phyloP scores from a whole-genome alignment of 2,797 vertebrate species.

The Anniella stebbinsi region DNA sequence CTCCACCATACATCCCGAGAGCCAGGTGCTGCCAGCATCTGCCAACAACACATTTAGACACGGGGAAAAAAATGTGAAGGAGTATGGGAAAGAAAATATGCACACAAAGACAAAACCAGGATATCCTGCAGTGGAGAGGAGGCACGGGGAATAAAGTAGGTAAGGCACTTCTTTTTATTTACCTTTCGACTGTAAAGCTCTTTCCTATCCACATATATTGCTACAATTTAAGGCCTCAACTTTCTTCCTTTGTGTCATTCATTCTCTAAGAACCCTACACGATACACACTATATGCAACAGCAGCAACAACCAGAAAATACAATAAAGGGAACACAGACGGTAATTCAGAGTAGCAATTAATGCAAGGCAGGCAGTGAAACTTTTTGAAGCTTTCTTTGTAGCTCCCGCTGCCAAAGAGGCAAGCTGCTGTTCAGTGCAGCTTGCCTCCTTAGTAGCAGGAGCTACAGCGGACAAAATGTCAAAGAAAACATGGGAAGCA shows the following conservation, averaged over 20 bases:
- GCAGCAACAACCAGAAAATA: neutral
- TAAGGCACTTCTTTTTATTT: neutral
- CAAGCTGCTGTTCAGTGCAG: too few relatives aligned
- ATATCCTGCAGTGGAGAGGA: conserved; percentile 20
- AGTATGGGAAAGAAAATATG: neutral
- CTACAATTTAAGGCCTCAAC: neutral
- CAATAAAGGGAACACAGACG: neutral
- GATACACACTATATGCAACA: neutral
- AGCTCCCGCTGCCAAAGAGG: neutral
- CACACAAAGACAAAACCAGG: neutral
- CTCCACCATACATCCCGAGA: neutral
- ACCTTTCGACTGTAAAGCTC: neutral
- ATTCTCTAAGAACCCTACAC: neutral
- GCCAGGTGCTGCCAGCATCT: neutral
- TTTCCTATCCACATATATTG: neutral
- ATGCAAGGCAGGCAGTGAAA: too few relatives aligned
- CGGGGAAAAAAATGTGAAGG: neutral
- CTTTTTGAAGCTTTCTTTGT: neutral
- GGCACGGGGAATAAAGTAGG: neutral
- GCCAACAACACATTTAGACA: neutral
- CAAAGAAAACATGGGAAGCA: neutral
- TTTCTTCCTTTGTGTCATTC: neutral
- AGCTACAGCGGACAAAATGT: neutral
- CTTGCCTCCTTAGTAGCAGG: neutral
- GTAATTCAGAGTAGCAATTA: neutral